These are phyloP conservation scores for Coecobrya sp. DNA, from an alignment of 2,888 invertebrate genomes.

Conservation along the genomic window DNA sequence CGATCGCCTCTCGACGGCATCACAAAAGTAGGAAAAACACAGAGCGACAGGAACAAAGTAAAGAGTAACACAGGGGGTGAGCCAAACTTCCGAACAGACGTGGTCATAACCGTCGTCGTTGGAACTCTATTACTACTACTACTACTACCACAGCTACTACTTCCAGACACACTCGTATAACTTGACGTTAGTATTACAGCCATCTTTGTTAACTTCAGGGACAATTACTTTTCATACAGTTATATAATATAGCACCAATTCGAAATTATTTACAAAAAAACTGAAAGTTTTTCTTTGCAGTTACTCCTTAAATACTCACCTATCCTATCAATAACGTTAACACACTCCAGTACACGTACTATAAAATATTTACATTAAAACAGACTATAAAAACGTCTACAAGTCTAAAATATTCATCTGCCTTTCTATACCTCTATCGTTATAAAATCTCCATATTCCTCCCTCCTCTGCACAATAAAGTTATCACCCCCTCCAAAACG, in stretches of 20 bases:
- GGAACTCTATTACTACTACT: neutral
- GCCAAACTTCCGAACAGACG: constrained; percentile 51
- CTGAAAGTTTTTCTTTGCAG: neutral
- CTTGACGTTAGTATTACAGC: constrained; percentile 53
- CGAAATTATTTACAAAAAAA: constrained; percentile 68
- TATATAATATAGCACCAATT: constrained; percentile 52
- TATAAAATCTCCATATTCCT: constrained; percentile 50
- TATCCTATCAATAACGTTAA: neutral
- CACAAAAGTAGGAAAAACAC: constrained; percentile 69
- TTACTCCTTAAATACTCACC: neutral
- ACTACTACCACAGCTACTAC: neutral
- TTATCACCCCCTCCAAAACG: neutral
- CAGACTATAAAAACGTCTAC: neutral
- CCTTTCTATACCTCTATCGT: neutral
- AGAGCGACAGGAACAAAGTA: constrained; percentile 66
- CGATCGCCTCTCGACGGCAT: constrained; percentile 82
- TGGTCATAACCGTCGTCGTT: neutral
- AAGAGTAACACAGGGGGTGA: constrained; percentile 64
- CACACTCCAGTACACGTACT: neutral
- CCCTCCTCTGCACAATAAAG: neutral
- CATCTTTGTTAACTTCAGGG: neutral
- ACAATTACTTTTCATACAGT: neutral
- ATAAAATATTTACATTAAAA: constrained; percentile 42
- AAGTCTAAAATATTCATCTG: neutral
- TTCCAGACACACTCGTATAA: neutral